A percentile compares a stretch with the other conserved stretches of the same genome.
These are phyloP conservation scores for Maniola hyperantus DNA, from an alignment of 2,888 invertebrate species.

Conservation along the genomic window DNA sequence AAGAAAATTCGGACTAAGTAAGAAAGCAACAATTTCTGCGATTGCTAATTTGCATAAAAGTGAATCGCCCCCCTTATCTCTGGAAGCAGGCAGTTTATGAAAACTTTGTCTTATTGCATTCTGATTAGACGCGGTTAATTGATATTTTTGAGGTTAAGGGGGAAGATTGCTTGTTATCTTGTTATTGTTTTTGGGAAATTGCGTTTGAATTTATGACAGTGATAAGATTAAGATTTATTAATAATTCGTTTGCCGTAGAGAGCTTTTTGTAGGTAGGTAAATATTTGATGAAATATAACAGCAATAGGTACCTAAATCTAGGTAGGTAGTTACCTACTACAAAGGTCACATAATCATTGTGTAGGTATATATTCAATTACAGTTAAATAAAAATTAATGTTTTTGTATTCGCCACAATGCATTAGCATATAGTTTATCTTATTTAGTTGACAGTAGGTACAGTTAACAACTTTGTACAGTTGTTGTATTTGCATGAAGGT, in stretches of 20 bases:
- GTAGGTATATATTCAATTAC: too few relatives aligned
- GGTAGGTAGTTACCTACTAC: too few relatives aligned
- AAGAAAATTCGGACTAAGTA: slow-evolving; percentile 25
- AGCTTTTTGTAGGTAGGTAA: background rate
- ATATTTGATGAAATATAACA: too few relatives aligned
- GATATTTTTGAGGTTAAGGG: slow-evolving; percentile 49
- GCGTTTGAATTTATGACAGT: slow-evolving; percentile 14
- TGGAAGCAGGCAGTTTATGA: slow-evolving; percentile 70
- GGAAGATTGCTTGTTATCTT: slow-evolving; percentile 23
- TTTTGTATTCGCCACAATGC: too few relatives aligned
- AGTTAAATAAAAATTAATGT: too few relatives aligned
- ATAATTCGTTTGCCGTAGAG: background rate
- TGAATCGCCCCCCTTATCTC: slow-evolving; percentile 73
- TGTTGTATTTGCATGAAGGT: too few relatives aligned
- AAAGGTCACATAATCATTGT: too few relatives aligned
- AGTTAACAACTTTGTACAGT: too few relatives aligned
- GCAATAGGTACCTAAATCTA: too few relatives aligned
- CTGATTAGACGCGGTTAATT: slow-evolving; percentile 64
- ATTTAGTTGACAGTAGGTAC: too few relatives aligned
- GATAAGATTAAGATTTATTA: background rate
- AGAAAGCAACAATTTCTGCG: slow-evolving; percentile 56
- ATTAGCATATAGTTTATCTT: too few relatives aligned
- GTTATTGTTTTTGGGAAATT: slow-evolving; percentile 19
- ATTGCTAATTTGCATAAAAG: slow-evolving; percentile 74
- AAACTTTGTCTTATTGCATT: slow-evolving; percentile 77